These are phyloP conservation scores for Kobus ellipsiprymnus DNA, from an alignment of 2,113 vertebrate species.

Conservation along the genomic window DNA sequence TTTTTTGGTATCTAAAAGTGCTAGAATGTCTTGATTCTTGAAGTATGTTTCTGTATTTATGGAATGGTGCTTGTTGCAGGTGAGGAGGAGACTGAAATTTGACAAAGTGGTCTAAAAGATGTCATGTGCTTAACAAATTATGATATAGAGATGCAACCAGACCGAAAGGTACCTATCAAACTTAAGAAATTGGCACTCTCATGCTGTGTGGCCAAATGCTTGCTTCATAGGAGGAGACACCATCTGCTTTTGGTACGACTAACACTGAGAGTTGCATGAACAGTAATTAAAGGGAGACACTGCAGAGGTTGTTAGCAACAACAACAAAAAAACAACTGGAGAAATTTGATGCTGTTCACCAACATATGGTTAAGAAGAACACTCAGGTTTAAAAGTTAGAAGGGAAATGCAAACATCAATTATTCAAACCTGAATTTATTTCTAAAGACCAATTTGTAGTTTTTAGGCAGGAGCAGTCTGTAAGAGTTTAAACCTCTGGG, in stretches of 20 bases:
- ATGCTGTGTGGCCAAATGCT: background rate
- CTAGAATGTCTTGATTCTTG: background rate
- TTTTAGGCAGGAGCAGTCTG: background rate
- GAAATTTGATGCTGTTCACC: background rate
- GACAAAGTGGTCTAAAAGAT: background rate
- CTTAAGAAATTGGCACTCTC: background rate
- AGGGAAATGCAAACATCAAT: background rate
- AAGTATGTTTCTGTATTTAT: background rate
- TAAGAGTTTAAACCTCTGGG: background rate
- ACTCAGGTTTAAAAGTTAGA: background rate
- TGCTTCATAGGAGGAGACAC: background rate
- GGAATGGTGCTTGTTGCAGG: background rate
- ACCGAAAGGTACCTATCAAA: background rate
- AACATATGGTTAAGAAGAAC: background rate
- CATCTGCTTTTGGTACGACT: constrained; percentile 32
- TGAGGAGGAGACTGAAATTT: background rate
- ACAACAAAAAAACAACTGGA: background rate
- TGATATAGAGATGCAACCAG: background rate
- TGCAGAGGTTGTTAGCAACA: background rate
- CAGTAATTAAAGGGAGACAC: constrained; percentile 15
- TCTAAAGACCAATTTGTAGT: background rate
- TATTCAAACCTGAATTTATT: background rate
- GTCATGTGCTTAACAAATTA: background rate
- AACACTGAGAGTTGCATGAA: background rate
- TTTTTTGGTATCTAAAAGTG: background rate